Percentiles rank a stretch among this genome's conserved stretches.
Evolutionary conservation across 2,113 vertebrate species (phyloP).

Genomic region (Anolis sagrei): DNA sequence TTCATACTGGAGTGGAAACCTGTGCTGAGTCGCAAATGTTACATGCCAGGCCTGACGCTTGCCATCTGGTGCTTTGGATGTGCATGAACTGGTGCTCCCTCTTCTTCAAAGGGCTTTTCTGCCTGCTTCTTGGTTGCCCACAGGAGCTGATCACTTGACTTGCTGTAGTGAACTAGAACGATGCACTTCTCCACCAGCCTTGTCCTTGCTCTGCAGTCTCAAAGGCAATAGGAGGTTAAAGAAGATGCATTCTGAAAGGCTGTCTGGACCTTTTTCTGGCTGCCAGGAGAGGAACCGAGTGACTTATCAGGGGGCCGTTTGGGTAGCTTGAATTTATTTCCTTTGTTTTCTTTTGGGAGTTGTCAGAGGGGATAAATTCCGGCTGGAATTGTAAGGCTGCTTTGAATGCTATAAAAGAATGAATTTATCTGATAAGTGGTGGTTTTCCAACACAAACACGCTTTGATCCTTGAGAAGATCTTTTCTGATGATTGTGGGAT

Average conservation of each 20-base stretch:
- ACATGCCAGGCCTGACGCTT: rapidly evolving
- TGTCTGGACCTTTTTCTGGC: conserved; percentile 8
- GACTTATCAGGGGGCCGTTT: conserved; percentile 11
- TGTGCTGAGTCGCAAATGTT: not conserved
- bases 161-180: not conserved
- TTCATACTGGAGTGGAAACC: not conserved
- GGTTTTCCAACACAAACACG: not conserved
- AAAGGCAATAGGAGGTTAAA: conserved; percentile 38
- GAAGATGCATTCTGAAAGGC: conserved; percentile 45
- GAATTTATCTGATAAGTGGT: not conserved
- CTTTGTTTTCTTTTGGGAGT: conserved; percentile 31
- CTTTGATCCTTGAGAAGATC: not conserved
- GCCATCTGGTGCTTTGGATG: rapidly evolving
- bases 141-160: not conserved
- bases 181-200: not conserved
- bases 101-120: not conserved
- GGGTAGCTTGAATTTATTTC: conserved; percentile 16
- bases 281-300: not conserved
- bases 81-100: conserved; percentile 12
- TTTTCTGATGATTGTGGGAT: not conserved
- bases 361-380: conserved; percentile 27
- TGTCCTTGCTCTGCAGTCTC: not conserved
- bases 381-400: not conserved
- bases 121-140: not conserved
- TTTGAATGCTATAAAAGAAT: not conserved